phyloP scores from a whole-genome alignment of 2,113 vertebrate genomes.

The Python bivittatus region DNA sequence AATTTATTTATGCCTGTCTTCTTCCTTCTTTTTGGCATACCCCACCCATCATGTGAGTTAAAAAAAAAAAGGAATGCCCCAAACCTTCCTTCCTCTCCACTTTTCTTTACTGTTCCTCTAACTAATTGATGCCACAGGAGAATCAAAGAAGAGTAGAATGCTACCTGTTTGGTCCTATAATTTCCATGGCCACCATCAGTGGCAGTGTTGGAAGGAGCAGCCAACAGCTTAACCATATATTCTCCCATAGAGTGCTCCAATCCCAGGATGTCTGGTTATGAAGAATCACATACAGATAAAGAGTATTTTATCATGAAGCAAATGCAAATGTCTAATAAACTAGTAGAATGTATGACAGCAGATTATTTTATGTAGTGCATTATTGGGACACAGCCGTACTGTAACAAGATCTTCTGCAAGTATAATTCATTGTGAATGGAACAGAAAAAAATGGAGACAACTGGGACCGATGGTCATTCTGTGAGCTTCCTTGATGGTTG shows the following conservation, averaged over 20 bases:
- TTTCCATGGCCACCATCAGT: too few species aligned
- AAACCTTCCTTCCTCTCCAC: neutral
- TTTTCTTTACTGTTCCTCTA: neutral
- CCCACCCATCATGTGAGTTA: neutral
- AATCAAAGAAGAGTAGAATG: too few species aligned
- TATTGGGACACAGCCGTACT: neutral
- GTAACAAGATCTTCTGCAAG: neutral
- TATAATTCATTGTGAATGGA: neutral
- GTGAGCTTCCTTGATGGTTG: neutral
- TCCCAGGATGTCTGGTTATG: neutral
- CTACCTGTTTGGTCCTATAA: too few species aligned
- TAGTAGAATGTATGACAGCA: neutral
- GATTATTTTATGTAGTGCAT: neutral
- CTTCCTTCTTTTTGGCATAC: neutral
- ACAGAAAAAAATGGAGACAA: neutral
- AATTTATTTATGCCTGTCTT: neutral
- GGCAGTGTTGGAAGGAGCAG: too few species aligned
- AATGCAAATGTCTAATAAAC: neutral
- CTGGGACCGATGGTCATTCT: neutral
- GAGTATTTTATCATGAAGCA: neutral
- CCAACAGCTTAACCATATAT: neutral
- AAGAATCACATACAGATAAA: neutral
- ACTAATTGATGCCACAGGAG: neutral
- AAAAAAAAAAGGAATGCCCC: neutral
- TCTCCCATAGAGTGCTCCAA: neutral